Evolutionary conservation across 2,888 invertebrate species (phyloP), one percentile per base, ranked within the genome.

Genomic region (Cataglyphis albicans): DNA sequence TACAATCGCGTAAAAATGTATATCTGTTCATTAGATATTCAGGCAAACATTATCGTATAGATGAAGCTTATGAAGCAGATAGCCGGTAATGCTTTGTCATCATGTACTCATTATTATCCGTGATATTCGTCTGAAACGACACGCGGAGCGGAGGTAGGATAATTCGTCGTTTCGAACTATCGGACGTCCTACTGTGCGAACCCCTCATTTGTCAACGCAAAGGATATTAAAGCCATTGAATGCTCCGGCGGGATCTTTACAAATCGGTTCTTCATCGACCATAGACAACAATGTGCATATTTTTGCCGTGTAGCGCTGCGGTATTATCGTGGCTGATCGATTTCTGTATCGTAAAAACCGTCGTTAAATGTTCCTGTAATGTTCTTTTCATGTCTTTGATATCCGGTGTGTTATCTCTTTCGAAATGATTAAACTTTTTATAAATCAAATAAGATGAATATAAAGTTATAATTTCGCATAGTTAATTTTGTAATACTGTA

Each of bases 171-270:
- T 86, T 86, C 88, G 85, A 82, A 86, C 86, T 81, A 84, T 89
- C 91, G 91, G 91, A 90, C 88, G 86, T 91, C 90, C 89, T 87
- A 86, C 85, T 83, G 91, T 81, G 89, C 84, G 86, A 80, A 83
- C 87, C 87, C 84, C 89, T 91, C 92, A 90, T 93, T 93, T 93
- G 90, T 93, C 93, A 93, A 88, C 88, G 85, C 85, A 86, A 83
- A 91, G 92, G 91, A 93, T 92, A 93, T 92, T 92, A 92, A 90
- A 89, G 89, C 89, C 87, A 91, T 92, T 91, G 87, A 91, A 89
- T 87, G 84, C 84, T 86, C 84, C 87, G 65, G 65, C 82, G 72
- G 87, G 87, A 90, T 91, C 90, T 90, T 90, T 90, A 89, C 81
- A 90, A 91, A 91, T 86, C 87, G 88, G 84, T 90, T 86, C 86